Percentiles rank a stretch among this genome's conserved stretches.
Conservation (phyloP, 2,113 vertebrate species). For the Grallaria varia region DNA sequence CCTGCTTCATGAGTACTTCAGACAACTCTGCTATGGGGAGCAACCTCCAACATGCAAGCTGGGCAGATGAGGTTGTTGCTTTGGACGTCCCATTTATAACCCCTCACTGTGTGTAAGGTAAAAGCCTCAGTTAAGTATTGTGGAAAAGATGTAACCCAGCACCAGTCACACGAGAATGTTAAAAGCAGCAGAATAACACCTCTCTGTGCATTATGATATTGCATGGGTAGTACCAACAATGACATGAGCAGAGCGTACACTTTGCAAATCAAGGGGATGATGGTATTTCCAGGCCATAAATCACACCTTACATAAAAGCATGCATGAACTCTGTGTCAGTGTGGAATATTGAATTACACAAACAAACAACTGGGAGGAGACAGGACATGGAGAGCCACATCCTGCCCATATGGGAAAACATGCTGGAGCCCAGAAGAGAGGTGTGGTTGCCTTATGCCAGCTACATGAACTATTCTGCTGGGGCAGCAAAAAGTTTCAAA, state of each 20-base stretch:
- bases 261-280: background rate
- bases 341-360: conserved; percentile 8
- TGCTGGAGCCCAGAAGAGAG: conserved; percentile 19
- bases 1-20: background rate
- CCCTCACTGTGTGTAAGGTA: background rate
- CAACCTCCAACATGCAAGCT: background rate
- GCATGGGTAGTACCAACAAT: background rate
- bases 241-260: accelerated
- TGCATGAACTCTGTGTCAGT: background rate
- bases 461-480: background rate
- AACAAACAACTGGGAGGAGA: conserved; percentile 40
- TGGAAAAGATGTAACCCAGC: background rate
- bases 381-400: conserved; percentile 33
- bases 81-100: background rate
- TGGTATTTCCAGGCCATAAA: background rate
- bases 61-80: background rate
- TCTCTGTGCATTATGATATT: background rate
- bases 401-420: conserved; percentile 44
- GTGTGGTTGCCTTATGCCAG: conserved; percentile 54
- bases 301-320: background rate
- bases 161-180: background rate
- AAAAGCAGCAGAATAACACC: background rate
- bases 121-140: background rate
- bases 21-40: background rate
- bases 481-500: conserved; percentile 36